Evolutionary conservation across 2,888 invertebrate genomes (phyloP).

Genomic region (Pocota personata): DNA sequence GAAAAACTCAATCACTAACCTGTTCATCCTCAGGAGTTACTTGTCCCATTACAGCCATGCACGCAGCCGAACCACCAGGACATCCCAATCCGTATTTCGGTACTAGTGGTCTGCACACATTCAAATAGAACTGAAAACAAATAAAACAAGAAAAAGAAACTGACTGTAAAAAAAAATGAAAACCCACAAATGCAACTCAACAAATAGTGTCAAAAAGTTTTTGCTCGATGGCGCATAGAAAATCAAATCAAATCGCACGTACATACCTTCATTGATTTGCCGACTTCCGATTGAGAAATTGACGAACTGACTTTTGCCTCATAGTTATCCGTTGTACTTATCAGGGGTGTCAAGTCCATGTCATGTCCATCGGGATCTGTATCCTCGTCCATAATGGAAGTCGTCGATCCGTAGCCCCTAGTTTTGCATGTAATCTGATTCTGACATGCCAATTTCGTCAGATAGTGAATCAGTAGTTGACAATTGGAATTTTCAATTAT

Average conservation of each 20-base stretch:
- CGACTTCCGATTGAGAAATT: slow-evolving; percentile 77
- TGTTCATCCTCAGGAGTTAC: slow-evolving; percentile 81
- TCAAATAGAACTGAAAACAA: slow-evolving; percentile 79
- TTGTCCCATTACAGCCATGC: slow-evolving; percentile 78
- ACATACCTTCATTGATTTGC: slow-evolving; percentile 80
- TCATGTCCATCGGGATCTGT: slow-evolving; percentile 76
- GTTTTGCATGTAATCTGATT: slow-evolving; percentile 81
- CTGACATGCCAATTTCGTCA: slow-evolving; percentile 81
- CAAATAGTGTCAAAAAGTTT: slow-evolving; percentile 49
- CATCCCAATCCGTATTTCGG: slow-evolving; percentile 81
- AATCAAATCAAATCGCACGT: slow-evolving; percentile 55
- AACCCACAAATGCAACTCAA: background rate
- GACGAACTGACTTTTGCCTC: slow-evolving; percentile 79
- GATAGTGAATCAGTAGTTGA: slow-evolving; percentile 82
- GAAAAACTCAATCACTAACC: slow-evolving; percentile 76
- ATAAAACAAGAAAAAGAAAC: slow-evolving; percentile 24
- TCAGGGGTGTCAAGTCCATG: slow-evolving; percentile 81
- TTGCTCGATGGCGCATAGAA: slow-evolving; percentile 39
- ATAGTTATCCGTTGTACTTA: slow-evolving; percentile 81
- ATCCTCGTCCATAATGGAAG: slow-evolving; percentile 73
- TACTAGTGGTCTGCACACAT: slow-evolving; percentile 82
- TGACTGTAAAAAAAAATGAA: slow-evolving; percentile 4
- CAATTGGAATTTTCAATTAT: slow-evolving; percentile 83
- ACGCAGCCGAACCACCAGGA: slow-evolving; percentile 81
- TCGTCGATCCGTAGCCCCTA: slow-evolving; percentile 77